Conservation (phyloP, 92 coral and sea anemone species). For the Metridium senile region DNA sequence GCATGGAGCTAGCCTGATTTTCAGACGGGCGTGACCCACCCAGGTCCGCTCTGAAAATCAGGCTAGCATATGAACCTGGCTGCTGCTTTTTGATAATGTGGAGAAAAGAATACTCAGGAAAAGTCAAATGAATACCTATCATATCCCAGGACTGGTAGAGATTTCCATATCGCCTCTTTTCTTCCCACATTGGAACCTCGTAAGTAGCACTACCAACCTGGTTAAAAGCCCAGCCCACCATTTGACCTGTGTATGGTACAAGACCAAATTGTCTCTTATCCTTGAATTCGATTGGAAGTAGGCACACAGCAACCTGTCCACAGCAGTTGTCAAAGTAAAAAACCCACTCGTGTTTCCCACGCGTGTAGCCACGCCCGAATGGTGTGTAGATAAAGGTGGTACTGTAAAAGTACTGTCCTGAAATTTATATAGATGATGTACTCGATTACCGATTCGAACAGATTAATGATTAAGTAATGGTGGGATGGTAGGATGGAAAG, state of each 20-base stretch:
- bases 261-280: conserved; percentile 40
- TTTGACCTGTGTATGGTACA: conserved; percentile 66
- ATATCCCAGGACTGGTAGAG: conserved; percentile 77
- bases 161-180: conserved; percentile 40
- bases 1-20: no score
- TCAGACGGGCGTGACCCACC: no score
- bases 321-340: conserved; percentile 82
- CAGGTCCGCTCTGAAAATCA: no score
- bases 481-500: background rate
- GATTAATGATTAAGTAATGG: background rate
- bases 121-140: no score
- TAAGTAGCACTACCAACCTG: conserved; percentile 75
- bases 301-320: conserved; percentile 85
- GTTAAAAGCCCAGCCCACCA: conserved; percentile 78
- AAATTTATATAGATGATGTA: no score
- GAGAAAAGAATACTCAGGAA: no score
- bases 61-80: no score
- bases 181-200: conserved; percentile 87
- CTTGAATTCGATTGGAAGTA: conserved; percentile 70
- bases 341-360: conserved; percentile 89
- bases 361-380: conserved; percentile 73
- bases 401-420: conserved; percentile 63
- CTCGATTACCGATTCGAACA: background rate
- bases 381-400: conserved; percentile 86
- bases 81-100: background rate